A percentile compares a stretch with the other conserved stretches of the same genome.
Evolutionary conservation across 2,888 invertebrate genomes (phyloP).

Genomic region (Pyrgus malvae): DNA sequence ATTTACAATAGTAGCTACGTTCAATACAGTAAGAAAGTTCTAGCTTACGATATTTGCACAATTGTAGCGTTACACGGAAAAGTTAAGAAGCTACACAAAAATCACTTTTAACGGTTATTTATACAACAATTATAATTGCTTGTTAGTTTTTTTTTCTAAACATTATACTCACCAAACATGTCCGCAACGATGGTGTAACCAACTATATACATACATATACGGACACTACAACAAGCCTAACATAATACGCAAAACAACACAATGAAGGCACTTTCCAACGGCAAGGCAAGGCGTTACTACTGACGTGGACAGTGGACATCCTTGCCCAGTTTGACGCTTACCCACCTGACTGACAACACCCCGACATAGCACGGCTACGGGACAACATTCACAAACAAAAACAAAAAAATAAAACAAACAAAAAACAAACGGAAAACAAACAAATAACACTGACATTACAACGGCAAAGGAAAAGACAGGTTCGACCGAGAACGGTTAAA

Average conservation of each 20-base stretch:
- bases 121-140: conserved; percentile 35
- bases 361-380: conserved; percentile 59
- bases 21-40: neutral
- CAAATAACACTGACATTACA: conserved; percentile 62
- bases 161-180: conserved; percentile 62
- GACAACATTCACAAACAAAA: conserved; percentile 69
- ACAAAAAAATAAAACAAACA: conserved; percentile 49
- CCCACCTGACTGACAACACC: conserved; percentile 66
- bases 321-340: conserved; percentile 68
- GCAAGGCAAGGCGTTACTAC: conserved; percentile 70
- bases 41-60: conserved; percentile 54
- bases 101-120: conserved; percentile 48
- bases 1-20: neutral
- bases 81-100: conserved; percentile 66
- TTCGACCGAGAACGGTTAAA: conserved; percentile 56
- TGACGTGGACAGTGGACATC: conserved; percentile 46
- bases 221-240: conserved; percentile 78
- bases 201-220: conserved; percentile 61
- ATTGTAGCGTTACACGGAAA: conserved; percentile 49
- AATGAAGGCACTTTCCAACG: conserved; percentile 62
- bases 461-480: conserved; percentile 67
- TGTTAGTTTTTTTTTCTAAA: conserved; percentile 45
- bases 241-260: conserved; percentile 73
- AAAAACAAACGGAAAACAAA: conserved; percentile 49
- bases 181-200: conserved; percentile 45